Conservation (phyloP, 2,797 vertebrate species). For the Acomys russatus region DNA sequence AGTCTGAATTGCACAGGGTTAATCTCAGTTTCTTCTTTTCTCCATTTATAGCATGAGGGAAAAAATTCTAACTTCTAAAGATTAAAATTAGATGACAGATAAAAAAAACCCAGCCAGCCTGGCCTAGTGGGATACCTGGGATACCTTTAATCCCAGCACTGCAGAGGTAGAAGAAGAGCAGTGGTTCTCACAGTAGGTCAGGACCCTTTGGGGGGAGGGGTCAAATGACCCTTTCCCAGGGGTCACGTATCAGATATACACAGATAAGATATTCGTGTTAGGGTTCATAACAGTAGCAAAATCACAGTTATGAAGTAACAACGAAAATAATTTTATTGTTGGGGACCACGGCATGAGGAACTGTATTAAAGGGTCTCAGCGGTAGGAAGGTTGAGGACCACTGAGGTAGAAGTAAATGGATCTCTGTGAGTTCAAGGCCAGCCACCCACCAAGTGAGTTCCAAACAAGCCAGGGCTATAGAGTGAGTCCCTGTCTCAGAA, state of each 20-base stretch:
- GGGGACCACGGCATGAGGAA: background rate
- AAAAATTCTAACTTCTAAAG: background rate
- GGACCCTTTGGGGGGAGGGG: no score
- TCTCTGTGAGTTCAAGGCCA: background rate
- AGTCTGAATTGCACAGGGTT: background rate
- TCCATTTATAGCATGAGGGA: background rate
- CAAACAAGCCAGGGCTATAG: background rate
- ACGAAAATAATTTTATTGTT: background rate
- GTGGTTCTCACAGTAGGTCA: background rate
- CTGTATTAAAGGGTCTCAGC: background rate
- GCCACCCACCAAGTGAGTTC: background rate
- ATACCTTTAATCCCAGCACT: background rate
- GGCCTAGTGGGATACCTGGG: background rate
- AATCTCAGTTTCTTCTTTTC: background rate
- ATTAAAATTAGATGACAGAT: conserved; percentile 38
- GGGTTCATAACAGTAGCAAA: background rate
- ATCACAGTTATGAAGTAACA: background rate
- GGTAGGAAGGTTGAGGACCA: background rate
- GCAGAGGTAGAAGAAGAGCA: background rate
- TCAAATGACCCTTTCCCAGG: background rate
- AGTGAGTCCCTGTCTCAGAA: background rate
- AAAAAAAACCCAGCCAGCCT: background rate
- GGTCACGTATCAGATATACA: background rate
- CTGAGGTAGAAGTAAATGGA: background rate
- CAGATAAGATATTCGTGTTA: background rate